These are phyloP conservation scores for Myotis brandtii DNA, from an alignment of 2,113 vertebrate species.

Conservation along the genomic window DNA sequence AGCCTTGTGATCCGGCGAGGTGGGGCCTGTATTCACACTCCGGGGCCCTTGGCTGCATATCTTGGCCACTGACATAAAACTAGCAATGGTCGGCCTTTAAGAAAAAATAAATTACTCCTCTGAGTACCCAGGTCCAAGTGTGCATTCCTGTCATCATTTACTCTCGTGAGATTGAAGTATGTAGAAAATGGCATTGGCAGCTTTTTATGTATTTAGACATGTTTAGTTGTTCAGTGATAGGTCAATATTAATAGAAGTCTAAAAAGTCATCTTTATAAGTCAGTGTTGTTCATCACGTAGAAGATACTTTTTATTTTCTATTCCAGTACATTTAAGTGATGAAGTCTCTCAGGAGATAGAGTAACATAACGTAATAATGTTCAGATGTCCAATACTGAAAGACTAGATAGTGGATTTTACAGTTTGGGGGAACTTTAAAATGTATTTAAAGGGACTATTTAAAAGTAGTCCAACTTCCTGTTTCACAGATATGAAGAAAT, in stretches of 20 bases:
- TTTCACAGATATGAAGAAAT: not conserved
- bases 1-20: not conserved
- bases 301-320: not conserved
- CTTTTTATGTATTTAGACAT: conserved; percentile 16
- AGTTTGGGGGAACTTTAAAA: not conserved
- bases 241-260: not conserved
- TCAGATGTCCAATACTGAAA: not conserved
- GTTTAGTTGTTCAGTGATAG: not conserved
- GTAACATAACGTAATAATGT: not conserved
- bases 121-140: not conserved
- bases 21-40: not conserved
- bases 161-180: not conserved
- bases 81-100: not conserved
- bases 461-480: not conserved
- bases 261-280: not conserved
- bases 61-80: conserved; percentile 1
- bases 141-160: conserved; percentile 49
- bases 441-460: not conserved
- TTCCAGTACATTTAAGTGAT: not conserved
- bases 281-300: not conserved
- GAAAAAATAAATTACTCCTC: conserved; percentile 2
- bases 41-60: not conserved
- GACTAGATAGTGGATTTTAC: not conserved
- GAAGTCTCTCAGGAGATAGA: not conserved
- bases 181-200: conserved; percentile 1